Percentiles rank a stretch among this genome's conserved stretches.
phyloP scores from a whole-genome alignment of 2,113 vertebrate species.

The Dolichallabes microphthalmus region DNA sequence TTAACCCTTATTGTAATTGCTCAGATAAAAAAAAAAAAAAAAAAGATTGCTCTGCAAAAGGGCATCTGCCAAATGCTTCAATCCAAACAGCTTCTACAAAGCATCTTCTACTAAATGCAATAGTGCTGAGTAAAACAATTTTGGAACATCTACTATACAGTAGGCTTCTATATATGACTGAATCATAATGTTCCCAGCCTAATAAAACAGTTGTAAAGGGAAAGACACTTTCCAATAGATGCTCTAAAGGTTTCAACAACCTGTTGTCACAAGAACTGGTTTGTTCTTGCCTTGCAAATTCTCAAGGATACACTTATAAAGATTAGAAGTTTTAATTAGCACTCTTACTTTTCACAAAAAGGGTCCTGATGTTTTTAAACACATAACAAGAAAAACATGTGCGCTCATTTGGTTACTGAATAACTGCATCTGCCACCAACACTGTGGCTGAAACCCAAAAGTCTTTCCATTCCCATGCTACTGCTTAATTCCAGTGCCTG shows the following conservation, averaged over 20 bases:
- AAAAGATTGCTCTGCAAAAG: too few relatives aligned
- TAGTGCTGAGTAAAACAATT: background rate
- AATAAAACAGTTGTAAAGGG: background rate
- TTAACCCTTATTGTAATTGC: too few relatives aligned
- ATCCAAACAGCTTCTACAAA: background rate
- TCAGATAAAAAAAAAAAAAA: too few relatives aligned
- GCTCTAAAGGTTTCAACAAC: background rate
- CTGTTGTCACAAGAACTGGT: background rate
- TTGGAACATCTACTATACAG: background rate
- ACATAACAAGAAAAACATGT: background rate
- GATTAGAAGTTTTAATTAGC: background rate
- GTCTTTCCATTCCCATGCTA: conserved; percentile 30
- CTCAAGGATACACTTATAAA: background rate
- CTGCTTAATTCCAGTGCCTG: conserved; percentile 25
- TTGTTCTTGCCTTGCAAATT: conserved; percentile 15
- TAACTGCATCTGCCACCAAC: conserved; percentile 19
- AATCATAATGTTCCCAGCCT: background rate
- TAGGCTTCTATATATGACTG: conserved; percentile 1
- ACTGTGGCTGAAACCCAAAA: conserved; percentile 23
- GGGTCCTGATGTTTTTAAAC: conserved; percentile 3
- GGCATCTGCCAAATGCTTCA: too few relatives aligned
- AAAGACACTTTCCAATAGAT: background rate
- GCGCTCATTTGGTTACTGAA: conserved; percentile 30
- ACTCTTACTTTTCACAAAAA: conserved; percentile 8
- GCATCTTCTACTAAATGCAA: background rate